phyloP scores from a whole-genome alignment of 2,888 invertebrate genomes.

The Palloptera scutellata region DNA sequence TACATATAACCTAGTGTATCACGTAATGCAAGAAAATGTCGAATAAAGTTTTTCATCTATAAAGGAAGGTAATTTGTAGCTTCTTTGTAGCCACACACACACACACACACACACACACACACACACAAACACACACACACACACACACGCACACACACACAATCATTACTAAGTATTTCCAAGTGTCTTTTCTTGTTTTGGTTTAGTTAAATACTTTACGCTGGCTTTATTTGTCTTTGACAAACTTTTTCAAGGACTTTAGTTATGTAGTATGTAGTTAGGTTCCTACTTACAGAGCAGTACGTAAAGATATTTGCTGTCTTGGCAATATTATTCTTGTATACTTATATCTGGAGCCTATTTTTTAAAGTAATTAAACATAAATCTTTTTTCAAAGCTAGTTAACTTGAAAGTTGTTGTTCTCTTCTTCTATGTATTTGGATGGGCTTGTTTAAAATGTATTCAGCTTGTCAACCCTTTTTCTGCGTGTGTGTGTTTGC shows the following conservation, averaged over 20 bases:
- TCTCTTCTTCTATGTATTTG: too few relatives aligned
- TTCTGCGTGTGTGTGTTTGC: too few relatives aligned
- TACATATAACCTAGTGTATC: too few relatives aligned
- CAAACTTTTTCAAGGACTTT: neutral
- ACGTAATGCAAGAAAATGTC: too few relatives aligned
- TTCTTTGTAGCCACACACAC: neutral
- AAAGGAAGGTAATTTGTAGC: neutral
- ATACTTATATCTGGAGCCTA: too few relatives aligned
- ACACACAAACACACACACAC: neutral
- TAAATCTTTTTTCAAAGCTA: too few relatives aligned
- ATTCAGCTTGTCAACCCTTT: too few relatives aligned
- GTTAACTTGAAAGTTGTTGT: too few relatives aligned
- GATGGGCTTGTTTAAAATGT: too few relatives aligned
- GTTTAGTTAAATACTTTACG: neutral
- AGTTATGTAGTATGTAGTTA: too few relatives aligned
- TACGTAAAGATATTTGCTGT: neutral
- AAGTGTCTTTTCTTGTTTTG: neutral
- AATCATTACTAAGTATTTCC: neutral
- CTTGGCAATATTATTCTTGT: neutral
- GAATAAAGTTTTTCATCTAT: neutral
- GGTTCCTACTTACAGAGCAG: too few relatives aligned
- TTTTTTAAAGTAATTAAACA: too few relatives aligned
- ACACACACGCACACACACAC: slow-evolving; percentile 5
- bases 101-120: neutral
- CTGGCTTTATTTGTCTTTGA: neutral